phyloP scores from a whole-genome alignment of 2,888 invertebrate genomes.

The Drosophila robusta region DNA sequence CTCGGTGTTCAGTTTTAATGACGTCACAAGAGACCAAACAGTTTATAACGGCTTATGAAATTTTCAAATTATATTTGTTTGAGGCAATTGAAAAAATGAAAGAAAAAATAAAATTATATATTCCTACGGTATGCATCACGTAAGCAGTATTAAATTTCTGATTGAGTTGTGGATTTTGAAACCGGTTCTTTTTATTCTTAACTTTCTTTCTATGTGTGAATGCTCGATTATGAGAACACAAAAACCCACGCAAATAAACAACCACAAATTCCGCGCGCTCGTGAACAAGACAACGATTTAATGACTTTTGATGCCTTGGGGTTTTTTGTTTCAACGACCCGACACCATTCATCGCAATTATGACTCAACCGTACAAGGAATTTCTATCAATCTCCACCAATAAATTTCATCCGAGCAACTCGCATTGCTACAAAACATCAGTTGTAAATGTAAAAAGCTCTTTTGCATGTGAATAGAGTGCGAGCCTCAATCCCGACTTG shows the following conservation, averaged over 20 bases:
- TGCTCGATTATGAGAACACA: constrained; percentile 54
- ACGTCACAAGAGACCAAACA: constrained; percentile 16
- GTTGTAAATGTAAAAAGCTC: constrained; percentile 20
- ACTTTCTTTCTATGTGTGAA: constrained; percentile 69
- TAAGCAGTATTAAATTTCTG: constrained; percentile 21
- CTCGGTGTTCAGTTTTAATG: constrained; percentile 7
- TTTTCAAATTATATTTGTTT: constrained; percentile 8
- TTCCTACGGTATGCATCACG: constrained; percentile 1
- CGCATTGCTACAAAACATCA: constrained; percentile 24
- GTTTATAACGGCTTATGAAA: constrained; percentile 23
- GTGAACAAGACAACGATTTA: constrained; percentile 49
- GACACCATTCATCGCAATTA: constrained; percentile 35
- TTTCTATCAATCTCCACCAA: constrained; percentile 31
- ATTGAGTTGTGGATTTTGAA: constrained; percentile 14
- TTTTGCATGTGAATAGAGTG: constrained; percentile 47
- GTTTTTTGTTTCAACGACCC: constrained; percentile 53
- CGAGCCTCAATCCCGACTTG: constrained; percentile 46
- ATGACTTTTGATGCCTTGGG: constrained; percentile 53
- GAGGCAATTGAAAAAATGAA: neutral
- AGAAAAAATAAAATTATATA: neutral
- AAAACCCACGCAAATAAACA: constrained; percentile 60
- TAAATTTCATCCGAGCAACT: constrained; percentile 20
- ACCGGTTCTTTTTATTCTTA: constrained; percentile 66
- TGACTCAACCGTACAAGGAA: constrained; percentile 43
- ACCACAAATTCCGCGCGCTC: constrained; percentile 30